phyloP scores from a whole-genome alignment of 2,888 invertebrate species.

The Drosophila austrosaltans region DNA sequence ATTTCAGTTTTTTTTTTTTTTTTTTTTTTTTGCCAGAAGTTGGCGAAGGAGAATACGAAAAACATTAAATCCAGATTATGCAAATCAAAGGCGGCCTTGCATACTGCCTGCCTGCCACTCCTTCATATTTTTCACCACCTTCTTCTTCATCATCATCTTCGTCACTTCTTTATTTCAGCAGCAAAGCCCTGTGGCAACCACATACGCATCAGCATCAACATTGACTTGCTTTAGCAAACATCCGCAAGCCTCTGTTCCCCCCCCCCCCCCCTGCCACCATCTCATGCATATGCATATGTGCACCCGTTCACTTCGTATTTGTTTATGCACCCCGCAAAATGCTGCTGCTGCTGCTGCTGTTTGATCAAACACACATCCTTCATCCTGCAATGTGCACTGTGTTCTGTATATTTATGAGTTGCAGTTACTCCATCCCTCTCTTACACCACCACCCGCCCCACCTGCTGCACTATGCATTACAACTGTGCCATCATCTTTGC shows the following conservation, averaged over 20 bases:
- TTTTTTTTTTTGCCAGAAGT: background rate
- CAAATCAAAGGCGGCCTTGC: constrained; percentile 53
- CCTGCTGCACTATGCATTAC: background rate
- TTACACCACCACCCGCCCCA: background rate
- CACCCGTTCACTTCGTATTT: constrained; percentile 35
- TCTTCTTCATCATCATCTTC: background rate
- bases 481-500: constrained; percentile 12
- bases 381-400: constrained; percentile 43
- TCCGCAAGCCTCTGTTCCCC: too few species aligned
- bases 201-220: constrained; percentile 23
- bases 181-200: background rate
- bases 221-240: constrained; percentile 36
- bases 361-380: constrained; percentile 66
- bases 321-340: constrained; percentile 34
- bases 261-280: constrained; percentile 9
- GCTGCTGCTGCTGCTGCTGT: constrained; percentile 35
- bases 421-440: background rate
- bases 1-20: too few species aligned
- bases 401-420: constrained; percentile 73
- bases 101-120: background rate
- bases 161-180: too few species aligned
- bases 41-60: constrained; percentile 17
- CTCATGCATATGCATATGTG: constrained; percentile 35
- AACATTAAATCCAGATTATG: constrained; percentile 47
- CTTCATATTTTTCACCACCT: background rate